Conservation (phyloP, 2,888 invertebrate species). For the Ctena decussata region DNA sequence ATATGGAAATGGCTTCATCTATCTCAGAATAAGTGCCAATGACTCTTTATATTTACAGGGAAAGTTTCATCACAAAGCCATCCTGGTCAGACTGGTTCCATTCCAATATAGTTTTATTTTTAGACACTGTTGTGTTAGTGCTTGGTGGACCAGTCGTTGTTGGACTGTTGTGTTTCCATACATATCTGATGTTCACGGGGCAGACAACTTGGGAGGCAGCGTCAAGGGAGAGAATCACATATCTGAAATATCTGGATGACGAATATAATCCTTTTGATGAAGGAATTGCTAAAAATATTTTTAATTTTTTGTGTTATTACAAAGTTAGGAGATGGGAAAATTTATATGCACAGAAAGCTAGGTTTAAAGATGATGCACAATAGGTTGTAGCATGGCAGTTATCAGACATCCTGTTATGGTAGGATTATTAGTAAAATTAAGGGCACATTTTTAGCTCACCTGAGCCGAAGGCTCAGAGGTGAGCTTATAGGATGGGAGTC, state of each 20-base stretch:
- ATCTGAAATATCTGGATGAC: constrained; percentile 84
- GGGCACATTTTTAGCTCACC: too few relatives aligned
- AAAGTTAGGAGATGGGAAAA: constrained; percentile 78
- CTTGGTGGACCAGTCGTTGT: constrained; percentile 80
- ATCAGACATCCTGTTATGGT: too few relatives aligned
- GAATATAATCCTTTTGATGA: constrained; percentile 86
- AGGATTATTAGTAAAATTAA: too few relatives aligned
- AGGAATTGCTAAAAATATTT: constrained; percentile 82
- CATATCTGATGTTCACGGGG: constrained; percentile 84
- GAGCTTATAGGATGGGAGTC: too few relatives aligned
- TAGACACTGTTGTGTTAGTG: constrained; percentile 80
- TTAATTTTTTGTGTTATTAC: constrained; percentile 78
- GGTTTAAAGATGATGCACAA: constrained; percentile 35
- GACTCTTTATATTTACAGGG: constrained; percentile 63
- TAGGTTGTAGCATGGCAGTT: too few relatives aligned
- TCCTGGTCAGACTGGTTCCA: constrained; percentile 82
- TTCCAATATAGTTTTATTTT: constrained; percentile 79
- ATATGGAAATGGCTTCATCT: too few relatives aligned
- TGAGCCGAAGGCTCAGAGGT: too few relatives aligned
- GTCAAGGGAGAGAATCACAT: constrained; percentile 85
- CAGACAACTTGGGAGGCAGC: constrained; percentile 86
- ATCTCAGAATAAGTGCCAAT: too few relatives aligned
- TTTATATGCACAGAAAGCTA: constrained; percentile 77
- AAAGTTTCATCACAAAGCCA: constrained; percentile 70
- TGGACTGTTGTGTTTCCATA: constrained; percentile 83